Percentiles rank a stretch among this genome's conserved stretches.
These are phyloP conservation scores for Axis porcinus DNA, from an alignment of 2,113 vertebrate species.

Conservation along the genomic window DNA sequence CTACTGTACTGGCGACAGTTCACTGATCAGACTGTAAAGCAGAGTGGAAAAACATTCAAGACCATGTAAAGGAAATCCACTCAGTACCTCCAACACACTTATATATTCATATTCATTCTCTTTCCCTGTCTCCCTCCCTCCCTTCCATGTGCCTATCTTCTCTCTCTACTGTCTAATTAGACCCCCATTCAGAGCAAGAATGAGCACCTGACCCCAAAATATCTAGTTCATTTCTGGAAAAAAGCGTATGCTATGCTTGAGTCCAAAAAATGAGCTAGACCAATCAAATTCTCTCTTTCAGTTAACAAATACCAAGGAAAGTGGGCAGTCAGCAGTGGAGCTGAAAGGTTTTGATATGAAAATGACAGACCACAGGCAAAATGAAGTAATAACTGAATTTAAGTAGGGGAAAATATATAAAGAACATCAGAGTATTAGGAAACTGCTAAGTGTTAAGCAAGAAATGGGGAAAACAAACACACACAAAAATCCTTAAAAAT, in stretches of 20 bases:
- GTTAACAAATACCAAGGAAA: conserved; percentile 25
- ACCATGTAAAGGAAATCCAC: not conserved
- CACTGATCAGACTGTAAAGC: not conserved
- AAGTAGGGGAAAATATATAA: not conserved
- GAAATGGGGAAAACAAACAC: not conserved
- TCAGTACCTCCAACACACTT: not conserved
- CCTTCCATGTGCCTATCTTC: not conserved
- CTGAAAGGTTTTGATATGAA: not conserved
- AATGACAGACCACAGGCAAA: not conserved
- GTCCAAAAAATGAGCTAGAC: not conserved
- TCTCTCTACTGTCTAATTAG: not conserved
- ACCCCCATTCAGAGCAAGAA: not conserved
- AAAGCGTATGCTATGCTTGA: not conserved
- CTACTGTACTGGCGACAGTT: not conserved
- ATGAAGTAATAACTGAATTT: not conserved
- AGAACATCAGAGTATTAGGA: not conserved
- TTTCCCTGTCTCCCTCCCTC: not conserved
- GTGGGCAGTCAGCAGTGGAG: not conserved
- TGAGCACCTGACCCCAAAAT: not conserved
- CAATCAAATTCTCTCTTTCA: conserved; percentile 18
- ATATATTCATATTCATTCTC: not conserved
- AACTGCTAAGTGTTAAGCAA: not conserved
- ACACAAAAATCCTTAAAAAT: not conserved
- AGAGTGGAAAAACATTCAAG: not conserved
- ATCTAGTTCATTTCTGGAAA: not conserved